Conservation (phyloP, 2,888 invertebrate genomes). For the Scaptodrosophila latifasciaeformis region DNA sequence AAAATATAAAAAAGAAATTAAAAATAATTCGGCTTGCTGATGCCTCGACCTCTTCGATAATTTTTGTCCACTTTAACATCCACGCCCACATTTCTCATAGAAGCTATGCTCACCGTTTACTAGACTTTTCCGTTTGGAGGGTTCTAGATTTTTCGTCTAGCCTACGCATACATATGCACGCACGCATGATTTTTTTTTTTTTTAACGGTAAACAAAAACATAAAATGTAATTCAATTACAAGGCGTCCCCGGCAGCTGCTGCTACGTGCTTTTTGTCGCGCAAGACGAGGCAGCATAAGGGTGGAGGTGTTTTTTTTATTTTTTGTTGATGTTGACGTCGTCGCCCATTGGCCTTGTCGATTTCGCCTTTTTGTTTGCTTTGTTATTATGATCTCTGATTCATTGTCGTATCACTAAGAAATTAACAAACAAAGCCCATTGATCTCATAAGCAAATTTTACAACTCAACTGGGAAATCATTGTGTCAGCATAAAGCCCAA, state of each 20-base stretch:
- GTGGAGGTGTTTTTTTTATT: constrained; percentile 15
- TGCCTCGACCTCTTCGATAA: no score
- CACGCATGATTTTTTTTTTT: constrained; percentile 6
- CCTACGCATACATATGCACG: neutral
- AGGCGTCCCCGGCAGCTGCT: constrained; percentile 37
- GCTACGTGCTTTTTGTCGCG: constrained; percentile 58
- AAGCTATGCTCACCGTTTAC: no score
- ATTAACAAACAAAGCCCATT: constrained; percentile 33
- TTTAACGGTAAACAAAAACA: constrained; percentile 42
- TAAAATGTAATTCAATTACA: constrained; percentile 46
- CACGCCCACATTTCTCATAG: no score
- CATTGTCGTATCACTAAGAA: constrained; percentile 30
- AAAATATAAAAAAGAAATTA: no score
- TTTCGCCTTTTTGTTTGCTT: constrained; percentile 38
- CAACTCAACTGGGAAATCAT: constrained; percentile 1
- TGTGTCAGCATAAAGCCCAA: neutral
- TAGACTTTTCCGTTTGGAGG: no score
- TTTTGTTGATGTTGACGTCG: constrained; percentile 19
- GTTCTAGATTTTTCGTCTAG: no score
- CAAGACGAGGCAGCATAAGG: constrained; percentile 10
- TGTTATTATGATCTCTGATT: neutral
- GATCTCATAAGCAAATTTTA: constrained; percentile 4
- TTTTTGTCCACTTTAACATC: no score
- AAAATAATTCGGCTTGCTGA: no score
- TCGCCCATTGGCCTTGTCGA: constrained; percentile 34